Evolutionary conservation across 92 coral and sea anemone species (phyloP), one percentile per base, ranked within the genome.

Genomic region (Heteractis magnifica): DNA sequence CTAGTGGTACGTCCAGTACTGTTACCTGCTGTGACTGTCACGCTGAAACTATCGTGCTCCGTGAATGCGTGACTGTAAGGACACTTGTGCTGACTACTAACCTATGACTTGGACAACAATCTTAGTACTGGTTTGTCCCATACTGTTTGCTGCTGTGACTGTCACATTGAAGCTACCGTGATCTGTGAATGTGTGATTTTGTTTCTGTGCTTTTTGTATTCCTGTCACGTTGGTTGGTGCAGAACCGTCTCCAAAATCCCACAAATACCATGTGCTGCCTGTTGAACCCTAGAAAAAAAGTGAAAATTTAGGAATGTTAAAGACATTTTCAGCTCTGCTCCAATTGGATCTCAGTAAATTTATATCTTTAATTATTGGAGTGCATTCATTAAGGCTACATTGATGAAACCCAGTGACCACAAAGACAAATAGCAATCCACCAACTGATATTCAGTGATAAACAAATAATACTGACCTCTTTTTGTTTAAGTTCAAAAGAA

Each of bases 241-340:
- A 13, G 80, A 71, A 3, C 86, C 78, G 71, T 91, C 94, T 9
- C 89, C 91, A 88, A 88, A 91, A 34, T 88, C 83, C 94, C 94
- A 91, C 4, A 18, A 44, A 65, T 91, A 91, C 83, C 85, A 75
- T 0, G 94, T 91, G 70, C 87, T 84, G 56, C 82, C 76, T 14
- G 85, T 88, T 51, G 94, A 91, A 26, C 94, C 94, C 94, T 91
- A 72, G 4, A 10, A 77, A 52, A 6, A 15, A 77, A 52, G 15
- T 18, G 59, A 0, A 34, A 9, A 49, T 49, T 11, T 8, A 52
- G 34, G 5, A 62, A 62, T 18, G 23, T 58, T 12, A n/a, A 58
- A 4, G 6, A n/a, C 13, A 58, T 58, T 58, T 5, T 6, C 16
- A 58, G 5, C 13, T 12, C 16, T 58, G 64, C 64, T 14, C 19